Percentiles rank a stretch among this genome's conserved stretches.
phyloP scores from a whole-genome alignment of 2,797 vertebrate genomes.

The Aldrovandia affinis region DNA sequence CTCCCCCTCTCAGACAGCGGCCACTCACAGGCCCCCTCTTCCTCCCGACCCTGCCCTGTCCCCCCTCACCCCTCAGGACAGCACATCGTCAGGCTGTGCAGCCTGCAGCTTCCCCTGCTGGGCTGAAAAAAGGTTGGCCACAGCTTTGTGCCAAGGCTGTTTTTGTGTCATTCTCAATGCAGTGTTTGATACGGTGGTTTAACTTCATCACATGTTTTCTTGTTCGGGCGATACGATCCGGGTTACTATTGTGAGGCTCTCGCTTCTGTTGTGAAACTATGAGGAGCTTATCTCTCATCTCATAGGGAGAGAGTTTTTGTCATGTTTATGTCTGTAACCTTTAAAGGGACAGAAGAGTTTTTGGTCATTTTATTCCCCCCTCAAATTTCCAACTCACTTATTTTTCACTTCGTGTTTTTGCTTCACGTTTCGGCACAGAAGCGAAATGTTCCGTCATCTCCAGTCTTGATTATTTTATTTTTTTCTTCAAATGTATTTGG shows the following conservation, averaged over 20 bases:
- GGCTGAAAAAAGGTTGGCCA: neutral
- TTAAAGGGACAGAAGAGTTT: neutral
- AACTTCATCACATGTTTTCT: neutral
- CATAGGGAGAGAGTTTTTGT: neutral
- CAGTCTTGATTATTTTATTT: neutral
- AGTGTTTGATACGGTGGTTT: neutral
- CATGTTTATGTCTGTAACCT: neutral
- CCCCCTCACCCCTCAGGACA: neutral
- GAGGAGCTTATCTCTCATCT: neutral
- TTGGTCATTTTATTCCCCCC: neutral
- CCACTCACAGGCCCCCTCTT: too few relatives aligned
- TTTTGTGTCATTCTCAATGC: neutral
- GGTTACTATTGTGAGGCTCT: neutral
- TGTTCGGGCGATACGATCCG: neutral
- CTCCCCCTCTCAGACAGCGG: too few relatives aligned
- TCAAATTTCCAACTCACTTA: constrained; percentile 2
- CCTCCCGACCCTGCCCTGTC: neutral
- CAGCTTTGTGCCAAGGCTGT: neutral
- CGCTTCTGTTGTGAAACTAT: neutral
- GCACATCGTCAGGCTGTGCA: neutral
- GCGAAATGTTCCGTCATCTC: neutral
- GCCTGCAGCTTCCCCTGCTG: constrained; percentile 23
- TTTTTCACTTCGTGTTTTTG: neutral
- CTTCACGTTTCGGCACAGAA: neutral
- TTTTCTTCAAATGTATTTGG: neutral